Conservation (phyloP, 1,140 invertebrate species). For the Drosophila pectinifera region DNA sequence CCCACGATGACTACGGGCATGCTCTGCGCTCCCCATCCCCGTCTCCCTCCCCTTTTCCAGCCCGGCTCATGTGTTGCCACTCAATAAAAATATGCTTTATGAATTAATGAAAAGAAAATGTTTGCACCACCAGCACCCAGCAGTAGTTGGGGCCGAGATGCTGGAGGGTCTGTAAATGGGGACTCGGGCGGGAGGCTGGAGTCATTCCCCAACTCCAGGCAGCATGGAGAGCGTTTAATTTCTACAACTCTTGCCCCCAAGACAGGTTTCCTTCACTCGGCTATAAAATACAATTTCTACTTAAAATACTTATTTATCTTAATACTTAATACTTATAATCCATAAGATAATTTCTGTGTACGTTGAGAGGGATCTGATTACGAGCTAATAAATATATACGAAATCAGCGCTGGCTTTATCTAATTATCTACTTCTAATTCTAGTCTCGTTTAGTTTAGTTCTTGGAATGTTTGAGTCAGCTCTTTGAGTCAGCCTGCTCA, state of each 20-base stretch:
- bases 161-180: not conserved
- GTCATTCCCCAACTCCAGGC: not conserved
- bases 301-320: no score
- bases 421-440: conserved; percentile 9
- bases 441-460: not conserved
- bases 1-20: conserved; percentile 27
- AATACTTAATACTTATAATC: no score
- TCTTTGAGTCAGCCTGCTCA: not conserved
- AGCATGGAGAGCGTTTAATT: conserved; percentile 50
- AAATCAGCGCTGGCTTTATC: conserved; percentile 16
- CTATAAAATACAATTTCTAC: conserved; percentile 21
- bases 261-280: conserved; percentile 53
- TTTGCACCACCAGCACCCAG: conserved; percentile 60
- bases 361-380: conserved; percentile 19
- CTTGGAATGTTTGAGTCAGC: not conserved
- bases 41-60: conserved; percentile 1
- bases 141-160: conserved; percentile 7
- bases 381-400: conserved; percentile 19
- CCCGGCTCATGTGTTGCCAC: conserved; percentile 69
- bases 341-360: conserved; percentile 10
- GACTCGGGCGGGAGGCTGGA: conserved; percentile 10
- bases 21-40: conserved; percentile 3
- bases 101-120: conserved; percentile 82
- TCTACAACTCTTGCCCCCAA: conserved; percentile 41
- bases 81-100: conserved; percentile 83